Base-by-base conservation (phyloP, 2,888 invertebrate genomes). In the Adelognathus sp. region DNA sequence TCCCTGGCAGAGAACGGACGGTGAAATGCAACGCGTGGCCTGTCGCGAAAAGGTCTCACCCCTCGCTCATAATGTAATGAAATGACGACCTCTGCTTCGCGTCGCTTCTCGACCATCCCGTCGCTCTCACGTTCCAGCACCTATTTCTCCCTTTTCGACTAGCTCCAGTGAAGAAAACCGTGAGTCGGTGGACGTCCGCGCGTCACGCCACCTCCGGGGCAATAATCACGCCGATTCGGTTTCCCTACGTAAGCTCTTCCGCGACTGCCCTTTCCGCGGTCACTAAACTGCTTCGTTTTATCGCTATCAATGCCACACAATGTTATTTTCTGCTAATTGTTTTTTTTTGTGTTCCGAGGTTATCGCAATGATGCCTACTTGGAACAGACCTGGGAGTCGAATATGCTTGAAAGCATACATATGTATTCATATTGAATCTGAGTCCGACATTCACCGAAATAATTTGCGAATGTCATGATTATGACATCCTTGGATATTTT, bases 31-130 rank as follows among this genome's bases (percentile, higher is more conserved):
- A n/a, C n/a, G n/a, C 46, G 56, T 50, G 72, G 78, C 70, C 74
- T 66, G 74, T 74, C 74, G 78, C 64, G 61, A 74, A 74, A 79
- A 71, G 70, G 60, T 79, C 74, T 70, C 73, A 58, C n/a, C 63
- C 24, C 54, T 54, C 58, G 63, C 70, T 36, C 66, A 56, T 66
- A 60, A 31, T 31, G 33, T 75, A 79, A 79, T 79, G 75, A 74
- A 79, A 79, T 75, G 74, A 79, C 78, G 67, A n/a, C n/a, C n/a
- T n/a, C n/a, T n/a, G 67, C 54, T 27, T 39, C 44, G 56, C 60
- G 70, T 60, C 6, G 31, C 36, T 63, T 58, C 72, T 66, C 58
- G 61, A 61, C 46, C 21, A 33, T 64, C 46, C 2, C 36, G 24
- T 29, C 29, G 27, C 21, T 7, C 16, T 9, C 11, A 0, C 14